phyloP scores from a whole-genome alignment of 2,888 invertebrate genomes.

The Dasysyrphus albostriatus region DNA sequence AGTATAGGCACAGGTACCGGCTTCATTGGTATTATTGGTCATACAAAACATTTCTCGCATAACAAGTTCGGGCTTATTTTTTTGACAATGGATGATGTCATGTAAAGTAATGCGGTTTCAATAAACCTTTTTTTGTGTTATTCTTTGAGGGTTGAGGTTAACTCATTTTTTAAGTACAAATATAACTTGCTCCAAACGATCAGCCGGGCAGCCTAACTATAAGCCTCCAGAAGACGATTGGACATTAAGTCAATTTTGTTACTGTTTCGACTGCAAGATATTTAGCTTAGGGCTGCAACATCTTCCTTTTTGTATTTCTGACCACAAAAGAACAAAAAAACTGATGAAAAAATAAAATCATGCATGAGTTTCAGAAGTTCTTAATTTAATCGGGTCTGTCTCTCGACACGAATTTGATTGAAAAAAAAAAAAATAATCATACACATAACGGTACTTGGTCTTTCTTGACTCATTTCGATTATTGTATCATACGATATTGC shows the following conservation, averaged over 20 bases:
- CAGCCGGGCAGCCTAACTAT: background rate
- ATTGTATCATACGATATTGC: conserved; percentile 48
- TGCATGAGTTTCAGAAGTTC: conserved; percentile 41
- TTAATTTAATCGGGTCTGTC: conserved; percentile 39
- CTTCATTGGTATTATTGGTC: conserved; percentile 29
- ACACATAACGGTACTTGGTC: conserved; percentile 60
- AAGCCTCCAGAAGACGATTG: conserved; percentile 3
- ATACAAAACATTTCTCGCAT: conserved; percentile 58
- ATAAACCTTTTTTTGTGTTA: conserved; percentile 34
- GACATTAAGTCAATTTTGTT: conserved; percentile 52
- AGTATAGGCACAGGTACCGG: background rate
- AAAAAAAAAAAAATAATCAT: conserved; percentile 2
- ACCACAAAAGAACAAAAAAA: conserved; percentile 1
- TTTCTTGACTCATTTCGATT: conserved; percentile 15
- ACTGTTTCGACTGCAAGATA: conserved; percentile 38
- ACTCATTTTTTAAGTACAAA: conserved; percentile 28
- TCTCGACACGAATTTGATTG: conserved; percentile 60
- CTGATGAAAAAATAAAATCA: background rate
- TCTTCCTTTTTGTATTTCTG: background rate
- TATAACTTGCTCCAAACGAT: background rate
- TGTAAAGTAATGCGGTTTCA: conserved; percentile 53
- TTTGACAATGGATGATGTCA: conserved; percentile 64
- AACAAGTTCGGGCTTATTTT: conserved; percentile 60
- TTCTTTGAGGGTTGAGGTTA: conserved; percentile 42
- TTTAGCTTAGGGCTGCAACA: background rate